These are phyloP conservation scores for Boleophthalmus pectinirostris DNA, from an alignment of 2,113 vertebrate genomes.

Conservation along the genomic window DNA sequence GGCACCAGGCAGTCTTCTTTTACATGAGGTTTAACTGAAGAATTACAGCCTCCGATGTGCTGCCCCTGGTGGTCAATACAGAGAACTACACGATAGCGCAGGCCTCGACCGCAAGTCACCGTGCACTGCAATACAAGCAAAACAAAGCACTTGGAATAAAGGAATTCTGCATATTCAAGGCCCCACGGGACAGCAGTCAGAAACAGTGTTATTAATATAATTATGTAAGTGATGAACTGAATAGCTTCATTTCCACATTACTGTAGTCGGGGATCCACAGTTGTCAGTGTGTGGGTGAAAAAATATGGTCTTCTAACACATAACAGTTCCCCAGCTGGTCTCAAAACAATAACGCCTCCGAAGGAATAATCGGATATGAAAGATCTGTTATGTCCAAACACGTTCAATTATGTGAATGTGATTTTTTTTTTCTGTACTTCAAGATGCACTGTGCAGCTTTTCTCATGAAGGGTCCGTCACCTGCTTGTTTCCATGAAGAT, in stretches of 20 bases:
- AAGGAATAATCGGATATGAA: neutral
- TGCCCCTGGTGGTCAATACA: constrained; percentile 89
- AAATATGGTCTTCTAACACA: neutral
- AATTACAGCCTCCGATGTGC: constrained; percentile 87
- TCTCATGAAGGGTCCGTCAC: too few species aligned
- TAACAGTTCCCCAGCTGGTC: neutral
- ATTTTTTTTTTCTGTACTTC: neutral
- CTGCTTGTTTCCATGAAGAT: too few species aligned
- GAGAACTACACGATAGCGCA: constrained; percentile 91
- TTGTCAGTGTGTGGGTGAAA: neutral
- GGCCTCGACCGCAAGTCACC: constrained; percentile 87
- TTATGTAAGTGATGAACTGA: neutral
- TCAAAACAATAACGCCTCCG: neutral
- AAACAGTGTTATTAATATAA: neutral
- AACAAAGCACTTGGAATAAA: neutral
- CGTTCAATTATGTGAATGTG: too few species aligned
- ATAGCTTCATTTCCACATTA: neutral
- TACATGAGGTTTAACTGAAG: constrained; percentile 86
- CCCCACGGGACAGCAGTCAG: neutral
- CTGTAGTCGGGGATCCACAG: neutral
- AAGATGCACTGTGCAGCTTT: too few species aligned
- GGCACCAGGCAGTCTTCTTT: constrained; percentile 92
- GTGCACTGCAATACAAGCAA: constrained; percentile 80
- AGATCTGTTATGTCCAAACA: neutral
- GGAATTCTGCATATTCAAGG: neutral